Conservation (phyloP, 2,113 vertebrate species). For the Indicator indicator region DNA sequence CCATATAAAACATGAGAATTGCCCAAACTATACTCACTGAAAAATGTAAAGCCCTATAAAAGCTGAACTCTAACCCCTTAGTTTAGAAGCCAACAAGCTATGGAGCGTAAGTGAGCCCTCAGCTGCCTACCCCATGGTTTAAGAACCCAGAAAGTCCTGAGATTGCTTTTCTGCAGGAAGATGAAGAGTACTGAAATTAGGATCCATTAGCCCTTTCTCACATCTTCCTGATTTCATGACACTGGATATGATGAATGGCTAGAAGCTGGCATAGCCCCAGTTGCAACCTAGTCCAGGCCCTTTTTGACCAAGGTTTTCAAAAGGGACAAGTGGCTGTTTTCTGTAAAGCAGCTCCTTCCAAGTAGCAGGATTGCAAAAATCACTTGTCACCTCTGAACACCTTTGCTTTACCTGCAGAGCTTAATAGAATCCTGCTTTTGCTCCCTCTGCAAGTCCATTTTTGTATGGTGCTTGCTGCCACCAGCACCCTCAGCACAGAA, state of each 20-base stretch:
- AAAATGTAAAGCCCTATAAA: constrained; percentile 53
- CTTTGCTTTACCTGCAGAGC: not conserved
- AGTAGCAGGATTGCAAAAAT: not conserved
- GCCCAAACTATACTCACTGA: not conserved
- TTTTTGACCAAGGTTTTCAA: not conserved
- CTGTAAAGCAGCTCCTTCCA: not conserved
- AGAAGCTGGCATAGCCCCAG: not conserved
- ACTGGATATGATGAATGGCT: not conserved
- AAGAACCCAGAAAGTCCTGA: not conserved
- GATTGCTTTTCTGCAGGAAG: constrained; percentile 7
- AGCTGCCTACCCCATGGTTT: not conserved
- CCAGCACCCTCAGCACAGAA: not conserved
- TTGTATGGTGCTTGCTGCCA: constrained; percentile 1
- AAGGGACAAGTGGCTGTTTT: not conserved
- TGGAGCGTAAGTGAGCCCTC: not conserved
- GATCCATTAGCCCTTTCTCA: constrained; percentile 51
- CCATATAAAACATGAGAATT: not conserved
- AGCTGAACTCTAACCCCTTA: not conserved
- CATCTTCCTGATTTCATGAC: not conserved
- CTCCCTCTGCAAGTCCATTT: constrained; percentile 9
- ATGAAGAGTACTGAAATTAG: not conserved
- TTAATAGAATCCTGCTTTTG: not conserved
- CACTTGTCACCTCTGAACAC: not conserved
- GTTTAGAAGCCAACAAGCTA: constrained; percentile 10
- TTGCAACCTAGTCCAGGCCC: not conserved